A percentile compares a stretch with the other conserved stretches of the same genome.
These are phyloP conservation scores for Myioborus miniatus DNA, from an alignment of 2,797 vertebrate species.

Conservation along the genomic window DNA sequence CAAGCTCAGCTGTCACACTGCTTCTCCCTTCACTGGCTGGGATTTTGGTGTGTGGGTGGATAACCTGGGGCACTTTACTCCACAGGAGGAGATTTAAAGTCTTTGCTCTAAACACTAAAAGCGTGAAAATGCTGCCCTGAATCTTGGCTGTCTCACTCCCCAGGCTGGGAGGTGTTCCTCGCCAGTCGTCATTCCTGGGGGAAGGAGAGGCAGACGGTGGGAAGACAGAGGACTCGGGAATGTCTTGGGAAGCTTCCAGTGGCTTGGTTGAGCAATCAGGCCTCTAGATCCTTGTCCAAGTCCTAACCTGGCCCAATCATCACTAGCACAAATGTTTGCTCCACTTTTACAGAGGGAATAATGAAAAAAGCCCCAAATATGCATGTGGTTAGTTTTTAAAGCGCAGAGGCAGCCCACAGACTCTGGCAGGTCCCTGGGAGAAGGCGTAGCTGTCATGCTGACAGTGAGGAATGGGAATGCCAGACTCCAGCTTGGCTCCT, in stretches of 20 bases:
- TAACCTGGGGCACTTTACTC: constrained; percentile 23
- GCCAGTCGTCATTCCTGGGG: constrained; percentile 5
- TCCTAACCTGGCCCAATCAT: constrained; percentile 22
- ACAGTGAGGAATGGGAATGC: not conserved
- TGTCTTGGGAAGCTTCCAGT: constrained; percentile 52
- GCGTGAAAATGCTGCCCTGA: not conserved
- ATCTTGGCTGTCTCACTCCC: not conserved
- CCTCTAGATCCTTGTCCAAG: constrained; percentile 43
- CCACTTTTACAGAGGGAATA: not conserved
- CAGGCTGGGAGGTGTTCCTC: constrained; percentile 1
- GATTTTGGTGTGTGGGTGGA: constrained; percentile 1
- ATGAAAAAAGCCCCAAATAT: not conserved
- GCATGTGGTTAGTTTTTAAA: not conserved
- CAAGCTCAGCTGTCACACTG: not conserved
- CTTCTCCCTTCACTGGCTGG: accelerated
- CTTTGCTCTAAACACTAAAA: not conserved
- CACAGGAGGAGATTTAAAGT: not conserved
- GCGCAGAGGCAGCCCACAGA: not conserved
- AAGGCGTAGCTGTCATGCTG: not conserved
- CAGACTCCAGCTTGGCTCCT: not conserved
- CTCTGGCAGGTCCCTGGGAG: not conserved
- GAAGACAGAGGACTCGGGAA: constrained; percentile 36
- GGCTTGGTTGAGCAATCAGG: constrained; percentile 20
- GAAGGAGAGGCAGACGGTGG: constrained; percentile 52
- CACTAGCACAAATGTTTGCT: not conserved